Evolutionary conservation across 2,797 vertebrate species (phyloP).

Genomic region (Hippoglossus hippoglossus): DNA sequence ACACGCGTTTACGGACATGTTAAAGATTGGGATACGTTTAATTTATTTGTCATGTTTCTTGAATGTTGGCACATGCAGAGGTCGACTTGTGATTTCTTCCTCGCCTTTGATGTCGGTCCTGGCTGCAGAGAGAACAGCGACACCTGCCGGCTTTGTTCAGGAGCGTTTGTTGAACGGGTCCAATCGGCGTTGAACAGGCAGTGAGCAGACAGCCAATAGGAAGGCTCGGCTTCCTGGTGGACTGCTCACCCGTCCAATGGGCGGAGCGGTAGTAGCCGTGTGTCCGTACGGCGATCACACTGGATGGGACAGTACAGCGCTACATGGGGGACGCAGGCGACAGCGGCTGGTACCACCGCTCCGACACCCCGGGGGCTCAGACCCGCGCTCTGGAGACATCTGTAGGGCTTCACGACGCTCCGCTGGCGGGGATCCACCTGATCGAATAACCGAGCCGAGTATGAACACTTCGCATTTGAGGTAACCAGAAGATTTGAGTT

Average conservation of each 20-base stretch:
- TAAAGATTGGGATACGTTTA: fast-evolving
- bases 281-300: conserved; percentile 47
- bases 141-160: conserved; percentile 41
- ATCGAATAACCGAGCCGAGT: conserved; percentile 30
- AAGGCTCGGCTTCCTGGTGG: conserved; percentile 41
- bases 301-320: conserved; percentile 53
- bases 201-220: conserved; percentile 63
- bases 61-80: conserved; percentile 22
- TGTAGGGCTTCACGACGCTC: conserved; percentile 4
- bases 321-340: conserved; percentile 57
- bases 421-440: background rate
- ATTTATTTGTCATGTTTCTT: background rate
- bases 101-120: background rate
- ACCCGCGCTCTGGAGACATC: conserved; percentile 10
- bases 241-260: conserved; percentile 71
- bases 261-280: conserved; percentile 28
- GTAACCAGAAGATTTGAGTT: conserved; percentile 47
- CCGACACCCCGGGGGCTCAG: conserved; percentile 15
- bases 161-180: conserved; percentile 26
- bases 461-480: conserved; percentile 51
- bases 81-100: conserved; percentile 41
- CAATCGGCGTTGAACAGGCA: conserved; percentile 66
- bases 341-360: conserved; percentile 40
- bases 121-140: conserved; percentile 38
- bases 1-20: fast-evolving